Conservation (phyloP, 1,140 invertebrate species). For the Nebria ingens region DNA sequence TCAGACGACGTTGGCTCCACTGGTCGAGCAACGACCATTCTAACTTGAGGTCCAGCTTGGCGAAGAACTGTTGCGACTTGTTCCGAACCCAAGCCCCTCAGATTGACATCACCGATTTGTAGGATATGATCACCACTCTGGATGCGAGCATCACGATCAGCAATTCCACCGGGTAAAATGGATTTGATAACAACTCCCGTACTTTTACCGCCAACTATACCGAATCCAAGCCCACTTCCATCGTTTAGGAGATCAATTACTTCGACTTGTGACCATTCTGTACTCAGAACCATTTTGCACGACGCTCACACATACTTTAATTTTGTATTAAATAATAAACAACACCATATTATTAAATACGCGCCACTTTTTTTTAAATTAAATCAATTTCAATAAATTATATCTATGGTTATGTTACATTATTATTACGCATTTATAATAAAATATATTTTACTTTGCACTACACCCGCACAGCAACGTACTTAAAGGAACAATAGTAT, state of each 20-base stretch:
- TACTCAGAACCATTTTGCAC: conserved; percentile 59
- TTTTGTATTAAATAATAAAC: background rate
- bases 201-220: conserved; percentile 87
- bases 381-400: background rate
- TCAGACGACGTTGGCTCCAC: conserved; percentile 62
- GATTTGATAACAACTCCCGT: conserved; percentile 96
- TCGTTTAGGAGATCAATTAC: conserved; percentile 81
- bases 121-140: conserved; percentile 89
- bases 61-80: conserved; percentile 86
- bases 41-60: conserved; percentile 74
- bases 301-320: background rate
- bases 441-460: background rate
- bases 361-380: background rate
- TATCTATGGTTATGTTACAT: background rate
- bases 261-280: conserved; percentile 88
- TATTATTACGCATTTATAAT: background rate
- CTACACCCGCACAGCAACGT: background rate
- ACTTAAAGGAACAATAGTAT: background rate
- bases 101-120: conserved; percentile 86
- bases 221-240: conserved; percentile 71
- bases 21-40: conserved; percentile 81
- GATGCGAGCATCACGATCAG: conserved; percentile 79
- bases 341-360: background rate
- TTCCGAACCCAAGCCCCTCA: conserved; percentile 84
- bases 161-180: conserved; percentile 81